Evolutionary conservation across 2,797 vertebrate species (phyloP).

Genomic region (Squalus acanthias): DNA sequence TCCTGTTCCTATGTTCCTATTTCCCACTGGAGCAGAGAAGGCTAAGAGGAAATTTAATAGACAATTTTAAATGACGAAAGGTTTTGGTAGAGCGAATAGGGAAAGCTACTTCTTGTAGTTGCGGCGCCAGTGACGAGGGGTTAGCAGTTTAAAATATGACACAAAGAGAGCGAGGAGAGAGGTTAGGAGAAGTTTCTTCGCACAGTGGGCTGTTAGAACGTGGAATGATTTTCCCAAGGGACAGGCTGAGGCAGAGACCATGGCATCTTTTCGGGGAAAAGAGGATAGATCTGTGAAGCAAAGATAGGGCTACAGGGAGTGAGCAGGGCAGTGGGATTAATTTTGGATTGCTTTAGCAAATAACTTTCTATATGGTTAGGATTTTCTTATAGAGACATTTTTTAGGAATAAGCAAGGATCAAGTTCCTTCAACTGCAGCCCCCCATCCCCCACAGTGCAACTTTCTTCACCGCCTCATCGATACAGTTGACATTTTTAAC

Average conservation of each 20-base stretch:
- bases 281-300: background rate
- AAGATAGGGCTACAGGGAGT: background rate
- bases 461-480: background rate
- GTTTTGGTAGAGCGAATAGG: background rate
- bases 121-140: background rate
- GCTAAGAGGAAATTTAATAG: background rate
- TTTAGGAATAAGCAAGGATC: background rate
- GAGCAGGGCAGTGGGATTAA: background rate
- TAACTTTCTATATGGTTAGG: background rate
- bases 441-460: background rate
- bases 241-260: background rate
- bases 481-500: background rate
- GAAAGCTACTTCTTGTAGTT: background rate
- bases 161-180: background rate
- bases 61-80: background rate
- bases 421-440: background rate
- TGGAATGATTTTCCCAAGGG: background rate
- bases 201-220: background rate
- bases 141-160: background rate
- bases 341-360: background rate
- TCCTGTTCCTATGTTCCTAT: background rate
- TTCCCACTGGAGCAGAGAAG: background rate
- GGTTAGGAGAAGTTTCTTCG: background rate
- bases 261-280: background rate
- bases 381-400: background rate